Evolutionary conservation across 2,888 invertebrate species (phyloP), one percentile per base, ranked within the genome.

Genomic region (Sinopyrophorus schimmeli): DNA sequence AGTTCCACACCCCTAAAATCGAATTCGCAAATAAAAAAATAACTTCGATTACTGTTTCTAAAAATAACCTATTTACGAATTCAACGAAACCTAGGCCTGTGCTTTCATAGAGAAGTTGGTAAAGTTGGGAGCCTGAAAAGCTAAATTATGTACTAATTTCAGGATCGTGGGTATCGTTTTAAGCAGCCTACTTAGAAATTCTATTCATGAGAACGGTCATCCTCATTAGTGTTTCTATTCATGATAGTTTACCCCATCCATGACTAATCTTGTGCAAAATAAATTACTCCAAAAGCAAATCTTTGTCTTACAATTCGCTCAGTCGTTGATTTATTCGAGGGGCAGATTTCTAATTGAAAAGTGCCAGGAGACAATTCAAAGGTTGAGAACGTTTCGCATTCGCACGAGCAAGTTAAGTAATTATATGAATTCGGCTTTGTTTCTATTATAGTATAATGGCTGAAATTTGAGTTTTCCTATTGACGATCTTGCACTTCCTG

Each of bases 171-270:
- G 46, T 28, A 38, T 46, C 40, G 47, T 47, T 47, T 41, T 47
- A 40, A 47, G 40, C 41, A 47, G 47, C 32, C 41, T 47, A 41
- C 41, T 47, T 47, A 40, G 40, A 47, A 47, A 47, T 47, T 47
- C 47, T 41, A 47, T 47, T 47, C 47, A 47, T 47, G 47, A 21
- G 40, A 40, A 47, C 32, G 47, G 47, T 41, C 47, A 47, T 47
- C 41, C 47, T 47, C 47, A 40, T 47, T 47, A 47, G 40, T 21
- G 47, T 34, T 28, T 27, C 27, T 23, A 41, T 47, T 47, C 41
- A 47, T 32, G 47, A 26, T 23, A 47, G 32, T 41, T 28, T 27
- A 23, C 32, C 37, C 44, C 30, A 26, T 43, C 34, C 34, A 35
- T 35, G 28, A 20, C 40, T 47, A 40, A 46, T 38, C 30, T 46